Evolutionary conservation across 2,888 invertebrate genomes (phyloP), one percentile per base, ranked within the genome.

Genomic region (Andrena minutula): DNA sequence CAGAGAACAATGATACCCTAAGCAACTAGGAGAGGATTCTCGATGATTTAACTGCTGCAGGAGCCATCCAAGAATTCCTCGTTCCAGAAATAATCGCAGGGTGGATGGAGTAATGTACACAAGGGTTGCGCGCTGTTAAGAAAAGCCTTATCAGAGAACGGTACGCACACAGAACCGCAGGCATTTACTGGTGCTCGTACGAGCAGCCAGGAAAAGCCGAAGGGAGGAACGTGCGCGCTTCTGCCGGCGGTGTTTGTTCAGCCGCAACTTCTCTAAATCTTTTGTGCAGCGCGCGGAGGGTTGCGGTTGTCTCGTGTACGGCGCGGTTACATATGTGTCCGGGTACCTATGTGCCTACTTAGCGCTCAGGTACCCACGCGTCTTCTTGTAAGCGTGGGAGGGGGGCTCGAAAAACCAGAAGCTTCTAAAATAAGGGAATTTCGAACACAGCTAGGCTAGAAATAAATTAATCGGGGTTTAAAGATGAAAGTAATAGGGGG

Each of bases 241-340:
- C 89, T 87, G 88, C 86, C 86, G 88, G 84, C 86, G 88, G 87
- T 93, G 93, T 93, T 94, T 94, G 91, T 94, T 93, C 93, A 94
- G 93, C 93, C 93, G 93, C 93, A 91, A 93, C 93, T 93, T 93
- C 92, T 93, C 92, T 92, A 92, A 91, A 93, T 93, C 93, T 93
- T 93, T 94, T 93, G 93, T 93, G 87, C 86, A 75, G 64, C 78
- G 65, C 77, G 69, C 77, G 73, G 84, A 82, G 83, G 84, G 91
- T 89, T 89, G 88, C 85, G 85, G 89, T 87, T 86, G 87, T 85
- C 87, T 87, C 88, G 83, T 79, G 82, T 81, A 83, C 80, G 79
- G 23, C 79, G 79, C 74, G 75, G 85, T 76, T 88, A 86, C 86
- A 88, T 81, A 82, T 85, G 78, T 88, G 84, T 75, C 75, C 60